Evolutionary conservation across 1,140 invertebrate genomes (phyloP).

Genomic region (Cyclina sinensis): DNA sequence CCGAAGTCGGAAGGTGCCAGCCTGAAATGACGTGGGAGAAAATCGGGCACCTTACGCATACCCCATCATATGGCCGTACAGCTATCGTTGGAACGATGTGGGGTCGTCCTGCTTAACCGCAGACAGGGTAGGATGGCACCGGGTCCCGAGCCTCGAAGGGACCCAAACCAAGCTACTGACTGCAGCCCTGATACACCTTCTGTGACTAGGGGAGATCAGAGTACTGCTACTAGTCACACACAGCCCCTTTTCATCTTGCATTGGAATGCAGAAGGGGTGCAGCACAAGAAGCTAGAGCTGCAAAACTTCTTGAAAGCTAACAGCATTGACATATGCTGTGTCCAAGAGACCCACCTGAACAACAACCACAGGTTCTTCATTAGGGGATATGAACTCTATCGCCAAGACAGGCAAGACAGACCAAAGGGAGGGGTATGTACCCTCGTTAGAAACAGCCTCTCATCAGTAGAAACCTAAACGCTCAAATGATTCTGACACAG

Average conservation of each 20-base stretch:
- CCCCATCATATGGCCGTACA: slow-evolving; percentile 30
- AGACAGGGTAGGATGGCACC: slow-evolving; percentile 31
- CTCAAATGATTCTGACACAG: slow-evolving; percentile 46
- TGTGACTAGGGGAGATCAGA: slow-evolving; percentile 42
- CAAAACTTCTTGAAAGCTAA: slow-evolving; percentile 28
- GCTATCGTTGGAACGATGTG: slow-evolving; percentile 23
- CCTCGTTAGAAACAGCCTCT: slow-evolving; percentile 30
- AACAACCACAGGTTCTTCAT: slow-evolving; percentile 12
- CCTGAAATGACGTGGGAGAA: not conserved
- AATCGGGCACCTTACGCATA: slow-evolving; percentile 6
- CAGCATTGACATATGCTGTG: slow-evolving; percentile 6
- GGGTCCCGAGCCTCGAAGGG: slow-evolving; percentile 19
- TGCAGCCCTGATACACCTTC: slow-evolving; percentile 18
- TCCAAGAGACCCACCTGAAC: slow-evolving; percentile 33
- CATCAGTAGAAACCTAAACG: slow-evolving; percentile 30
- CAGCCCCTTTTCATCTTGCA: slow-evolving; percentile 22
- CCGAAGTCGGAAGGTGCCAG: slow-evolving; percentile 7
- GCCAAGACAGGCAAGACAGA: slow-evolving; percentile 46
- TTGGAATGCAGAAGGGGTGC: slow-evolving; percentile 31
- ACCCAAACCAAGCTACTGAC: slow-evolving; percentile 18
- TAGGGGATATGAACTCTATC: slow-evolving; percentile 39
- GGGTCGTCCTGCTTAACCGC: slow-evolving; percentile 40
- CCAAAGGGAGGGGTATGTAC: slow-evolving; percentile 50
- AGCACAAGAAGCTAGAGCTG: slow-evolving; percentile 46
- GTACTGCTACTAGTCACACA: slow-evolving; percentile 38